Percentiles rank a stretch among this genome's conserved stretches.
phyloP scores from a whole-genome alignment of 2,888 invertebrate genomes.

The Hirtodrosophila trivittata region DNA sequence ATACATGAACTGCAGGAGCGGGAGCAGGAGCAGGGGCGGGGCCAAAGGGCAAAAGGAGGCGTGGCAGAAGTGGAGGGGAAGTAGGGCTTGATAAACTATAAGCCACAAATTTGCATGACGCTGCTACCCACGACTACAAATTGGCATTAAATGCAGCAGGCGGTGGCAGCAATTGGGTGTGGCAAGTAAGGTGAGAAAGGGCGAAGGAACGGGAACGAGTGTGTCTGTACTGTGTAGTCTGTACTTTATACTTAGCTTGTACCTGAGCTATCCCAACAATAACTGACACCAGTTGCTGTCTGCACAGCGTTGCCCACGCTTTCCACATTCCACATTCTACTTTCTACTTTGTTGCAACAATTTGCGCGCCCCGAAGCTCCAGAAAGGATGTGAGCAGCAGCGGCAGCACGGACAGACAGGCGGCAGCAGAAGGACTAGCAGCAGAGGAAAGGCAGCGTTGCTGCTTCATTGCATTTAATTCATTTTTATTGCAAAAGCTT shows the following conservation, averaged over 20 bases:
- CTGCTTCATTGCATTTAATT: constrained; percentile 79
- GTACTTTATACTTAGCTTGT: constrained; percentile 47
- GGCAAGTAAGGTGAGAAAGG: constrained; percentile 16
- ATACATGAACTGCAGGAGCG: constrained; percentile 25
- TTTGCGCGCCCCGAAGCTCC: constrained; percentile 66
- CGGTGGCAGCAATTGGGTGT: constrained; percentile 44
- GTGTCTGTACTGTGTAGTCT: constrained; percentile 33
- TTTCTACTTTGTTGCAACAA: constrained; percentile 75
- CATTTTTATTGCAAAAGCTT: constrained; percentile 78
- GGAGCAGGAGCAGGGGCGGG: background rate
- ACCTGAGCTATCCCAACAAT: constrained; percentile 72
- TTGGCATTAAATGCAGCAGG: constrained; percentile 75
- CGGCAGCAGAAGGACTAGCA: constrained; percentile 4
- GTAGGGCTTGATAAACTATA: constrained; percentile 73
- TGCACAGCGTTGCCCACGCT: constrained; percentile 15
- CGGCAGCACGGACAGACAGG: too few species aligned
- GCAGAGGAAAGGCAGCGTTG: constrained; percentile 36
- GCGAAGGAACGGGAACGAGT: constrained; percentile 45
- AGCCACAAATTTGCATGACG: constrained; percentile 77
- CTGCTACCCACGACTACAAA: constrained; percentile 71
- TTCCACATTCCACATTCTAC: constrained; percentile 3
- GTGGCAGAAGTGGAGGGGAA: constrained; percentile 14
- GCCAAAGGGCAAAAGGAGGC: too few species aligned
- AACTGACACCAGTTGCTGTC: constrained; percentile 74
- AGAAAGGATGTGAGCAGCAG: constrained; percentile 39